phyloP scores from a whole-genome alignment of 2,888 invertebrate genomes.

The Brachyopa scutellaris region DNA sequence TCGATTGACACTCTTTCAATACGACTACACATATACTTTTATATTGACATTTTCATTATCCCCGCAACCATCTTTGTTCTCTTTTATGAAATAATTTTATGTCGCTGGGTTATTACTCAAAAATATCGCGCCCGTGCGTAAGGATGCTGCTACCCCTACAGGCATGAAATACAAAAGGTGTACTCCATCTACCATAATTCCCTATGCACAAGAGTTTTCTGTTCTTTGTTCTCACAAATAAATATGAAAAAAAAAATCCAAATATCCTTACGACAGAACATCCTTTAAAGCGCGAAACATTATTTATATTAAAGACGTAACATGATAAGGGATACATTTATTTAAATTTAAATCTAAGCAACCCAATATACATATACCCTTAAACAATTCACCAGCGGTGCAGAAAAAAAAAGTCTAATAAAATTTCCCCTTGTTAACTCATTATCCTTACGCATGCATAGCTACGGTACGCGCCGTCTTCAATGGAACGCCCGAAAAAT shows the following conservation, averaged over 20 bases:
- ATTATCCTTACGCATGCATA: conserved; percentile 17
- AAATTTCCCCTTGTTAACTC: conserved; percentile 30
- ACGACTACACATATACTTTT: too few species aligned
- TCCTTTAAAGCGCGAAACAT: conserved; percentile 11
- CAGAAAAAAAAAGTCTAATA: neutral
- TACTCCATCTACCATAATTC: neutral
- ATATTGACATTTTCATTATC: conserved; percentile 22
- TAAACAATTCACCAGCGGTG: neutral
- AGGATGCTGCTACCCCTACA: neutral
- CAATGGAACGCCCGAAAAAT: conserved; percentile 17
- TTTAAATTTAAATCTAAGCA: neutral
- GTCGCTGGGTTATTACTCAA: conserved; percentile 1
- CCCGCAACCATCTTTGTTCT: neutral
- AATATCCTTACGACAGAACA: neutral
- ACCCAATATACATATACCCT: neutral
- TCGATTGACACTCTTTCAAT: conserved; percentile 15
- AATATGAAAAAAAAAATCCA: neutral
- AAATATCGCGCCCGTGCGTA: neutral
- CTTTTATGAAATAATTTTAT: conserved; percentile 19
- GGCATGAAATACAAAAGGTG: conserved; percentile 11
- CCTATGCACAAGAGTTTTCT: neutral
- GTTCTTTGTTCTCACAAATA: neutral
- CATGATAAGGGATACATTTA: conserved; percentile 18
- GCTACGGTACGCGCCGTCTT: neutral
- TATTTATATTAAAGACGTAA: conserved; percentile 21